Percentiles rank a stretch among this genome's conserved stretches.
phyloP scores from a whole-genome alignment of 2,113 vertebrate genomes.

The Scortum barcoo region DNA sequence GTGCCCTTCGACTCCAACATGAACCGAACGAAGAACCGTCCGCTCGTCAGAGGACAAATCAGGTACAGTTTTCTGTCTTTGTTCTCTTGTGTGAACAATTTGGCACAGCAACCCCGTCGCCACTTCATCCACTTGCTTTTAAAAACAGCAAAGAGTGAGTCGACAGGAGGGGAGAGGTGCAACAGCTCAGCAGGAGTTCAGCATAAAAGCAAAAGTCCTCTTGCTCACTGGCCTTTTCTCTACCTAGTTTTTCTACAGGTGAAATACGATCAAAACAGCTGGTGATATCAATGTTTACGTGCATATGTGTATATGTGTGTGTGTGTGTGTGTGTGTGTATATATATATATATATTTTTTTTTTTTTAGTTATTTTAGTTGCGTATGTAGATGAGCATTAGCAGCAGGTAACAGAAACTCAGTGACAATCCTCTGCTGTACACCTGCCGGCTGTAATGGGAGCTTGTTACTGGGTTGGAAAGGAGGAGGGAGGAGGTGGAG shows the following conservation, averaged over 20 bases:
- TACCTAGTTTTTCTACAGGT: background rate
- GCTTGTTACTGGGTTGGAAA: slow-evolving; percentile 2
- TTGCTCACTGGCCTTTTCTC: slow-evolving; percentile 37
- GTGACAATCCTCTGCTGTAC: background rate
- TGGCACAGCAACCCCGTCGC: background rate
- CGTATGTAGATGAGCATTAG: background rate
- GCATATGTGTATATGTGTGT: too few relatives aligned
- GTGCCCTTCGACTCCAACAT: slow-evolving; percentile 99
- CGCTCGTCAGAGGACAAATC: slow-evolving; percentile 96
- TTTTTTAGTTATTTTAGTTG: slow-evolving; percentile 1
- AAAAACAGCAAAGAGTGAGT: background rate
- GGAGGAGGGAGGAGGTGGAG: background rate
- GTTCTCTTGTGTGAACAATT: background rate
- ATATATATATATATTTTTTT: too few relatives aligned
- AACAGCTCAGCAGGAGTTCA: slow-evolving; percentile 12
- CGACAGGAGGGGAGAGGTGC: background rate
- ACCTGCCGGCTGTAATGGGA: slow-evolving; percentile 63
- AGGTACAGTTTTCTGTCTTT: slow-evolving; percentile 84
- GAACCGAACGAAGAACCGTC: slow-evolving; percentile 98
- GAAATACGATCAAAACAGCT: slow-evolving; percentile 28
- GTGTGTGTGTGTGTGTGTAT: too few relatives aligned
- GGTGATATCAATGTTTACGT: slow-evolving; percentile 17
- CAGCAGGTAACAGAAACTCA: background rate
- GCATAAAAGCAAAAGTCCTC: background rate
- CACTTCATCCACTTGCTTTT: too few relatives aligned